Base-by-base conservation (phyloP, 2,113 vertebrate species). In the Tonatia bakeri region DNA sequence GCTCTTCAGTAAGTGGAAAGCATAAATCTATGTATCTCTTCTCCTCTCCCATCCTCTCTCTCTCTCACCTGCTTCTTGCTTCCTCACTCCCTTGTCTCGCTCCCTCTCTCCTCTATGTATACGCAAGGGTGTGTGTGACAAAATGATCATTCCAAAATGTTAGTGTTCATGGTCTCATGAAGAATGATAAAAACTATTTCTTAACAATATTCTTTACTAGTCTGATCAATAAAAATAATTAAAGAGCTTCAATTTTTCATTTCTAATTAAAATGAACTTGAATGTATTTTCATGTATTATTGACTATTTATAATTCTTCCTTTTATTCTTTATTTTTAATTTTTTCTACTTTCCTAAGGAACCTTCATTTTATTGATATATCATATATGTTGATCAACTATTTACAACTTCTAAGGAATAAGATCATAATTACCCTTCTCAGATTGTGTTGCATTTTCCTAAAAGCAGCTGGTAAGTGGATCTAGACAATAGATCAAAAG, bases 251-350 rank as follows among this genome's bases (percentile, higher is more conserved):
- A 92, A 67, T n/a, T 61, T 94, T 70, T 0, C 2, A 50, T 4
- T 70, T 90, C 86, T 56, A 87, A 84, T 28, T 79, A 40, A 92
- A 87, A 72, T 36, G 4, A 36, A 72, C 31, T 83, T 52, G 22
- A 69, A 38, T 69, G 26, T 77, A 64, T 56, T 47, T 90, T 94
- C 6, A 69, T 77, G 5, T 43, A 38, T 36, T 59, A 56, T 85
- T 89, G 19, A 69, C 3, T 45, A 50, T 77, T 50, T 50, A 19
- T 61, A 80, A 54, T 4, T 94, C 6, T 75, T 59, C 5, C 10
- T 43, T 28, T 31, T 36, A 40, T 84, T 56, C 5, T 5, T 14
- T 33, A 7, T 61, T 70, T 94, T 80, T 24, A 79, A 28, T 59
- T 54, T 20, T 83, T n/a, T 38, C 47, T 88, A 19, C 11, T 80